Percentiles rank a stretch among this genome's conserved stretches.
These are phyloP conservation scores for Nylanderia fulva DNA, from an alignment of 1,140 invertebrate genomes.

Conservation along the genomic window DNA sequence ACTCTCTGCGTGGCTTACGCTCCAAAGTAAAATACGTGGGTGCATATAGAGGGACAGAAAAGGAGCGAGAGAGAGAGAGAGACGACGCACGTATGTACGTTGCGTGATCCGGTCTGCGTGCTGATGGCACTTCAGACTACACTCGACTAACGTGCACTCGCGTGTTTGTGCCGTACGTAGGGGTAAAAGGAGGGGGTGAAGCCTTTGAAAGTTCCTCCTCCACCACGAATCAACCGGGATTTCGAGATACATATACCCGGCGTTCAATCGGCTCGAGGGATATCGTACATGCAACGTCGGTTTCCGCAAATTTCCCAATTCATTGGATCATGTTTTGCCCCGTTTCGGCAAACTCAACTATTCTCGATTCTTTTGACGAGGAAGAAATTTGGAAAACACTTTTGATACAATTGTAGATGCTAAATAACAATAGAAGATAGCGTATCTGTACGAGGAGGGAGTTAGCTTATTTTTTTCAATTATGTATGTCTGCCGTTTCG, in stretches of 20 bases:
- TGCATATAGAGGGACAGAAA: neutral
- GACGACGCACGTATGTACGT: slow-evolving; percentile 28
- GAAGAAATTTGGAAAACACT: neutral
- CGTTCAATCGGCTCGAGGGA: neutral
- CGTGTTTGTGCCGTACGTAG: slow-evolving; percentile 13
- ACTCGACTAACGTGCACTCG: slow-evolving; percentile 5
- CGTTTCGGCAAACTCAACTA: slow-evolving; percentile 10
- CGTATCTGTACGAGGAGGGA: neutral
- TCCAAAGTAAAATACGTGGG: slow-evolving; percentile 51
- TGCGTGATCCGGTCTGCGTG: slow-evolving; percentile 9
- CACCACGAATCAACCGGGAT: slow-evolving; percentile 23
- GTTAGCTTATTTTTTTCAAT: too few relatives aligned
- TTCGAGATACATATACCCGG: slow-evolving; percentile 28
- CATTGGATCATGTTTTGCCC: neutral
- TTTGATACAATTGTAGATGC: neutral
- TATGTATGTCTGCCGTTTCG: too few relatives aligned
- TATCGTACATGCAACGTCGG: neutral
- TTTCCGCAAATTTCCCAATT: neutral
- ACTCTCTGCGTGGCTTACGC: slow-evolving; percentile 43
- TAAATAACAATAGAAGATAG: too few relatives aligned
- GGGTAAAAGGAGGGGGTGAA: slow-evolving; percentile 10
- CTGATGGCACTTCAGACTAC: slow-evolving; percentile 34
- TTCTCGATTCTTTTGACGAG: neutral
- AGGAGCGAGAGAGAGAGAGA: neutral
- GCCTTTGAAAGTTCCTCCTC: slow-evolving; percentile 42